Conservation (phyloP, 2,797 vertebrate genomes). For the Phoeniculus purpureus region DNA sequence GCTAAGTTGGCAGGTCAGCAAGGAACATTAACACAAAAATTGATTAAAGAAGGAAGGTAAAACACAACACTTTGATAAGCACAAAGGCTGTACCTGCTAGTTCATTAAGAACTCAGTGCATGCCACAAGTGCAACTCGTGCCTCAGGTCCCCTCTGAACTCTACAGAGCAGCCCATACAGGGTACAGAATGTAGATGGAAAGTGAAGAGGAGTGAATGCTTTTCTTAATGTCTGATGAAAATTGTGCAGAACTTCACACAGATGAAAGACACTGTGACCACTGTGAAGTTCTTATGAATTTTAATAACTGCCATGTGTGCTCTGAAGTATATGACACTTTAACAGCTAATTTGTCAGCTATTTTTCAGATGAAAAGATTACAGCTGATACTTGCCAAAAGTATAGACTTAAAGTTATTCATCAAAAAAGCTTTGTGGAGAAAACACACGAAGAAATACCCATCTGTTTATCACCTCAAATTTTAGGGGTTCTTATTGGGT, state of each 20-base stretch:
- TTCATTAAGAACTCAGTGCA: not conserved
- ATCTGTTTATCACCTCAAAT: not conserved
- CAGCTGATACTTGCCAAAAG: constrained; percentile 16
- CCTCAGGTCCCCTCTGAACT: not conserved
- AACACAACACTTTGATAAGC: not conserved
- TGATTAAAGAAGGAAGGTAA: not conserved
- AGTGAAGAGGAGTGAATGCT: not conserved
- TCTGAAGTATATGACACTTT: constrained; percentile 51
- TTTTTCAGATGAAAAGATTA: constrained; percentile 40
- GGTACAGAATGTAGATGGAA: not conserved
- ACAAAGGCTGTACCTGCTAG: not conserved
- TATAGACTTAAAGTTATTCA: not conserved
- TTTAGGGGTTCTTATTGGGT: not conserved
- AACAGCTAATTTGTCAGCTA: constrained; percentile 44
- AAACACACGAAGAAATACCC: not conserved
- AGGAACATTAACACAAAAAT: constrained; percentile 4
- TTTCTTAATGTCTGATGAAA: not conserved
- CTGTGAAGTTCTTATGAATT: constrained; percentile 53
- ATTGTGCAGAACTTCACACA: not conserved
- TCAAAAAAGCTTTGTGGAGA: not conserved
- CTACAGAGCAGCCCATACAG: not conserved
- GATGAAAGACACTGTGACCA: constrained; percentile 48
- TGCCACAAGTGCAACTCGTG: not conserved
- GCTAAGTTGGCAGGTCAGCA: not conserved
- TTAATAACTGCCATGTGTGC: constrained; percentile 28